Percentiles rank a stretch among this genome's conserved stretches.
These are phyloP conservation scores for Cerastoderma edule DNA, from an alignment of 2,888 invertebrate species.

Conservation along the genomic window DNA sequence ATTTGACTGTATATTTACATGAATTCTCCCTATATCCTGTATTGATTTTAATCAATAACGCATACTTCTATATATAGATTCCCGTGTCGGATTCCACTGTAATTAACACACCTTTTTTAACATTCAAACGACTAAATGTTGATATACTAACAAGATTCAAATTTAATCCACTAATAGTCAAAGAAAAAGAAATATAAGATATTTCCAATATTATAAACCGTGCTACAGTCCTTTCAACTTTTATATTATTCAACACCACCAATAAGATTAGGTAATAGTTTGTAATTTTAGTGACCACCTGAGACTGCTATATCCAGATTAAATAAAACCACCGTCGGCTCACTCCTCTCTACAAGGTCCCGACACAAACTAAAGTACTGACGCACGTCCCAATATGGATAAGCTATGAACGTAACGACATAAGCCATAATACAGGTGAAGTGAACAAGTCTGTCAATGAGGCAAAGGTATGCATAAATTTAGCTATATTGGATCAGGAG, in stretches of 20 bases:
- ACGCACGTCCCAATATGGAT: conserved; percentile 23
- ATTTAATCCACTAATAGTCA: too few species aligned
- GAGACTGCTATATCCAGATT: too few species aligned
- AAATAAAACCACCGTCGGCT: conserved; percentile 17
- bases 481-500: conserved; percentile 18
- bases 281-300: too few species aligned
- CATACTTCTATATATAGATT: conserved; percentile 16
- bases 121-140: too few species aligned
- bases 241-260: too few species aligned
- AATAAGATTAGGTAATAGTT: too few species aligned
- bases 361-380: conserved; percentile 20
- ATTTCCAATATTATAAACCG: too few species aligned
- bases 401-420: conserved; percentile 22
- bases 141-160: too few species aligned
- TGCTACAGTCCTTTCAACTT: too few species aligned
- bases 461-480: conserved; percentile 50
- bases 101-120: conserved; percentile 3
- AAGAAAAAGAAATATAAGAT: too few species aligned
- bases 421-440: conserved; percentile 22
- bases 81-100: background rate
- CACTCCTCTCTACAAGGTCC: conserved; percentile 7
- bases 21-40: conserved; percentile 20
- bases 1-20: conserved; percentile 13
- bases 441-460: conserved; percentile 31
- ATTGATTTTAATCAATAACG: conserved; percentile 24